Conservation (phyloP, 1,140 invertebrate species). For the Sinella curviseta region DNA sequence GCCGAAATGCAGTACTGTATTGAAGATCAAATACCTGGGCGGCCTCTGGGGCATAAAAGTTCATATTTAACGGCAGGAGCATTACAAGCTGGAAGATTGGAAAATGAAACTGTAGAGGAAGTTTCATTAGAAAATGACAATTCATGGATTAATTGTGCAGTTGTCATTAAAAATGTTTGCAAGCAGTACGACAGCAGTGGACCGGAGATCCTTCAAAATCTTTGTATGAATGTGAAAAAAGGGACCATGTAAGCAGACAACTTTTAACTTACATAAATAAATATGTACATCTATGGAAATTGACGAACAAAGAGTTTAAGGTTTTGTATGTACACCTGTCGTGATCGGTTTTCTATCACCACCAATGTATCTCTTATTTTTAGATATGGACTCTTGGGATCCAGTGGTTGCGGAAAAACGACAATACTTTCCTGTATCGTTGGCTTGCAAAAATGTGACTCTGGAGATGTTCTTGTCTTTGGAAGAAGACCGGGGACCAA, state of each 20-base stretch:
- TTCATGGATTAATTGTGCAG: constrained; percentile 56
- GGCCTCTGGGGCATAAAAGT: no score
- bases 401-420: constrained; percentile 54
- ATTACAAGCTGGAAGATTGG: no score
- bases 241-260: constrained; percentile 37
- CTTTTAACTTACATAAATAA: background rate
- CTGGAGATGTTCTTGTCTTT: constrained; percentile 54
- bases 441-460: constrained; percentile 52
- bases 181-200: constrained; percentile 83
- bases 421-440: constrained; percentile 57
- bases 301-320: constrained; percentile 1
- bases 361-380: no score
- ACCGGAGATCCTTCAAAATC: constrained; percentile 68
- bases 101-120: no score
- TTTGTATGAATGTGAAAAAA: constrained; percentile 27
- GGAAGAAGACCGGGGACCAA: constrained; percentile 53
- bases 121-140: no score
- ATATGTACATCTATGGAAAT: background rate
- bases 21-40: no score
- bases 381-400: constrained; percentile 56
- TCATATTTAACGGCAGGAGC: no score
- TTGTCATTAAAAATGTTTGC: constrained; percentile 77
- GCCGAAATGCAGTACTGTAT: no score
- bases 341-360: no score
- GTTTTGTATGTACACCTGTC: constrained; percentile 23